phyloP scores from a whole-genome alignment of 2,888 invertebrate genomes.

The Elmis aenea region DNA sequence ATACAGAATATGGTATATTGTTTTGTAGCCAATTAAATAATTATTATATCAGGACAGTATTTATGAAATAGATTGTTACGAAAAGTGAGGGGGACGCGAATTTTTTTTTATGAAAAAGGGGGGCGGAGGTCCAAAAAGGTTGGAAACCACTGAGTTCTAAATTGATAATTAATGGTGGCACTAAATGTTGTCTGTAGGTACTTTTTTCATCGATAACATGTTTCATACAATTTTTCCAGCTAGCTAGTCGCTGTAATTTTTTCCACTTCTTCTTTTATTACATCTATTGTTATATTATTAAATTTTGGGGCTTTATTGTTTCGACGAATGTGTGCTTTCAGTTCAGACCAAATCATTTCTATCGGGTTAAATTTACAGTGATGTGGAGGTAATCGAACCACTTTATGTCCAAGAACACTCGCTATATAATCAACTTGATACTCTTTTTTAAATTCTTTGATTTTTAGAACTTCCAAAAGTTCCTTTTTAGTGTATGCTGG shows the following conservation, averaged over 20 bases:
- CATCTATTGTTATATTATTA: background rate
- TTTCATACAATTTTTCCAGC: constrained; percentile 6
- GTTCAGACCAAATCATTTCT: constrained; percentile 13
- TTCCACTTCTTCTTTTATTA: background rate
- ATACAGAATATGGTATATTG: too few species aligned
- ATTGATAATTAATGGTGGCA: background rate
- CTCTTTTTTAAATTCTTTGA: background rate
- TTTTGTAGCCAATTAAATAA: too few species aligned
- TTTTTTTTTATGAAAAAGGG: too few species aligned
- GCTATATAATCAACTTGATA: constrained; percentile 9
- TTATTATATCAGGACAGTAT: too few species aligned
- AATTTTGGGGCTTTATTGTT: constrained; percentile 4
- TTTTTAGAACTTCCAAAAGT: constrained; percentile 6
- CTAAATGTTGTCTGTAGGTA: background rate
- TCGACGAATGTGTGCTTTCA: constrained; percentile 8
- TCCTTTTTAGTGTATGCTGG: constrained; percentile 5
- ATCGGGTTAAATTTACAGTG: constrained; percentile 19
- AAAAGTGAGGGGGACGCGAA: too few species aligned
- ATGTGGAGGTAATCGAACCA: constrained; percentile 12
- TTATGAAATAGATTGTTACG: too few species aligned
- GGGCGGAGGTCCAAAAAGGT: too few species aligned
- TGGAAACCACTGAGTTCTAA: too few species aligned
- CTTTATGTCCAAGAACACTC: background rate
- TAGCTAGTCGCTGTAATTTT: constrained; percentile 1
- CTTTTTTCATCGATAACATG: constrained; percentile 3